Percentiles rank a stretch among this genome's conserved stretches.
Evolutionary conservation across 2,888 invertebrate genomes (phyloP).

Genomic region (Fissipunctia ypsillon): DNA sequence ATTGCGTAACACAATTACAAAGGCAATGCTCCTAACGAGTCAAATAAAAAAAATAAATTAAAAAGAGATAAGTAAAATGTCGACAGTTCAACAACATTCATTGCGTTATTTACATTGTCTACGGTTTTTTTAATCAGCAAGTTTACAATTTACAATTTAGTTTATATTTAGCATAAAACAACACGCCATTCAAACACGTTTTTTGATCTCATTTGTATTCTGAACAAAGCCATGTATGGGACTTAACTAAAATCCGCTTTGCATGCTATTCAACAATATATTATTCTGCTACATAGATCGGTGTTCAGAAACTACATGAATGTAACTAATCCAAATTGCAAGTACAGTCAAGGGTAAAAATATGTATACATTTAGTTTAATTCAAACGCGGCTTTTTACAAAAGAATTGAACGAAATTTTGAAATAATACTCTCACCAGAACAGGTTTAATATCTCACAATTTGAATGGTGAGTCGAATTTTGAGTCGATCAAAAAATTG

Average conservation of each 20-base stretch:
- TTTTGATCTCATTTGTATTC: conserved; percentile 14
- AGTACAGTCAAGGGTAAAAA: background rate
- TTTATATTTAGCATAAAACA: no score
- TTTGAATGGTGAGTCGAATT: background rate
- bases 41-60: no score
- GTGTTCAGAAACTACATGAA: conserved; percentile 13
- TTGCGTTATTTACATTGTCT: no score
- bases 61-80: no score
- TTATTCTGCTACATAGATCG: background rate
- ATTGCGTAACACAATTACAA: no score
- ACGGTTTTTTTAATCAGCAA: no score
- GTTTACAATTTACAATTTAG: no score
- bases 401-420: background rate
- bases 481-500: background rate
- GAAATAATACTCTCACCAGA: background rate
- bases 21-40: no score
- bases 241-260: conserved; percentile 33
- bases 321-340: conserved; percentile 20
- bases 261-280: conserved; percentile 14
- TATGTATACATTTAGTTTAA: background rate
- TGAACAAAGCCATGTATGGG: conserved; percentile 9
- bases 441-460: background rate
- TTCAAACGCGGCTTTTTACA: background rate
- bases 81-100: no score
- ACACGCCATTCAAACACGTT: no score